Evolutionary conservation across 1,140 invertebrate species (phyloP), one percentile per base, ranked within the genome.

Genomic region (Drosophila dunni): DNA sequence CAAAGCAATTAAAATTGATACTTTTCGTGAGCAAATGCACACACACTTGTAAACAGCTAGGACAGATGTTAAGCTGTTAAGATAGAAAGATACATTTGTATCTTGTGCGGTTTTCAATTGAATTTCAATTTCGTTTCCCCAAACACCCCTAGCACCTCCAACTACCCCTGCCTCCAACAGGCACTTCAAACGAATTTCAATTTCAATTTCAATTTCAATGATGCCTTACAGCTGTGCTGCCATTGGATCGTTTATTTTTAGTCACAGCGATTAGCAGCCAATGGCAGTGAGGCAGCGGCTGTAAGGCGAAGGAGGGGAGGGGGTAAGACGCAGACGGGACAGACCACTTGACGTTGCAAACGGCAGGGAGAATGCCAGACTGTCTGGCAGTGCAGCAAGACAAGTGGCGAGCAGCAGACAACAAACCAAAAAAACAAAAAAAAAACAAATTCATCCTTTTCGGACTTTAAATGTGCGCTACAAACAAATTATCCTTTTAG

Each of bases 191-290:
- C 17, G 17, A 20, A 20, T 20, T 20, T 20, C 17, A 45, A 42
- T 60, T 74, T 68, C 56, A 67, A 51, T 74, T 74, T 29, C 57
- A 38, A 45, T 62, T 60, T 44, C 61, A 36, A 24, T 88, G 84
- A 88, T 79, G 78, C 44, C 44, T 40, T 53, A 54, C 84, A 89
- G 88, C 84, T 89, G 84, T 62, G 78, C 81, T 44, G 50, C 84
- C 53, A 89, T 89, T 89, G 84, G 85, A 63, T 45, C 57, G 20
- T 70, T 71, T 90, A 89, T 70, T 68, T 90, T 71, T 84, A 84
- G 80, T 40, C 10, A n/a, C 51, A 65, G 80, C 85, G 85, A 90
- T 90, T 90, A 90, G 84, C 84, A 89, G 81, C 84, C 84, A 89
- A 89, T 89, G 85, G 48, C 64, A 73, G 42, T 77, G 76, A 45